Percentiles rank a stretch among this genome's conserved stretches.
phyloP scores from a whole-genome alignment of 1,140 invertebrate species.

The Meloidogyne exigua region DNA sequence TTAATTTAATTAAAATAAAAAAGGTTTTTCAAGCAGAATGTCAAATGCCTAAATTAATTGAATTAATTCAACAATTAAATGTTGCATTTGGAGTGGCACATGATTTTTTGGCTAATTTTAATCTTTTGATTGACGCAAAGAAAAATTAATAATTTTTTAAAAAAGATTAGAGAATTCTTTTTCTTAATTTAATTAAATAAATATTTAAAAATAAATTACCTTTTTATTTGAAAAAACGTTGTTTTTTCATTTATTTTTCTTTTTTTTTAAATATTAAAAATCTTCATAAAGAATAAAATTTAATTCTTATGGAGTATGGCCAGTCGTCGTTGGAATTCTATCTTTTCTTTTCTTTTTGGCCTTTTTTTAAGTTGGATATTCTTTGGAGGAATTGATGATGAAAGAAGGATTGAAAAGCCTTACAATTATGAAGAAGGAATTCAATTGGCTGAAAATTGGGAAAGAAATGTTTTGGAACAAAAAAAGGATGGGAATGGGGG shows the following conservation, averaged over 20 bases:
- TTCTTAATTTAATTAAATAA: too few species aligned
- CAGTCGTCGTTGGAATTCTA: neutral
- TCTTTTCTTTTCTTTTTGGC: slow-evolving; percentile 13
- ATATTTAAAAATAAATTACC: too few species aligned
- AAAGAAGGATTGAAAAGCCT: neutral
- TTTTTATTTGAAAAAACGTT: too few species aligned
- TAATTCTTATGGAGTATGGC: neutral
- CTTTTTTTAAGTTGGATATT: slow-evolving; percentile 3
- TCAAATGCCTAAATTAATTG: slow-evolving; percentile 28
- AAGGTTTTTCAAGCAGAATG: slow-evolving; percentile 38
- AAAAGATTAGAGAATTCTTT: too few species aligned
- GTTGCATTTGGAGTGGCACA: slow-evolving; percentile 28
- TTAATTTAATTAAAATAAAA: too few species aligned
- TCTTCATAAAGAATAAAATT: neutral
- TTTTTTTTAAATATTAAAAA: neutral
- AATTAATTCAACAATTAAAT: slow-evolving; percentile 29
- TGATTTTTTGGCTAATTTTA: slow-evolving; percentile 31
- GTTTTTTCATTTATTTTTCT: neutral
- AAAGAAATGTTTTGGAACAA: slow-evolving; percentile 11
- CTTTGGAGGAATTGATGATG: neutral
- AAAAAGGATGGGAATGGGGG: neutral
- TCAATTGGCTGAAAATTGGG: slow-evolving; percentile 18
- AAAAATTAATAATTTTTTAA: too few species aligned
- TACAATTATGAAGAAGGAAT: neutral
- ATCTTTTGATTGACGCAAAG: slow-evolving; percentile 12